Evolutionary conservation across 2,888 invertebrate genomes (phyloP), one percentile per base, ranked within the genome.

Genomic region (Pinctada fucata): DNA sequence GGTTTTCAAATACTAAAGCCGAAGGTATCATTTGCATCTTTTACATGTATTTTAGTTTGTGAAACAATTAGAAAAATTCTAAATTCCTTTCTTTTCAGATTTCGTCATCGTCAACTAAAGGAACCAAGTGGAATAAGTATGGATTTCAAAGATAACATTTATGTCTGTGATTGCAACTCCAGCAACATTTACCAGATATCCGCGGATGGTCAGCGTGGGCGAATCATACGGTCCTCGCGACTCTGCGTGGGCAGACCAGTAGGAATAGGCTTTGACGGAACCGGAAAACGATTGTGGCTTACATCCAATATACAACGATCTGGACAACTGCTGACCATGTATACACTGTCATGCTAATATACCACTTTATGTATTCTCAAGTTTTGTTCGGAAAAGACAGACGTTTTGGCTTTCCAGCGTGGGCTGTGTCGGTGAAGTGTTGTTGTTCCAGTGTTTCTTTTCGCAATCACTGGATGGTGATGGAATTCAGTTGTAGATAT

Each of bases 81-180:
- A 31, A 31, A 31, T 31, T 31, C 31, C 31, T 31, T 51, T 47
- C 5, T 45, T 45, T 31, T 16, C 49, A 74, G 74, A 50, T 74
- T 63, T n/a, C 67, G 66, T 16, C 49, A 74, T 13, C 49, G 66
- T 31, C 50, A 48, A 31, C 66, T 74, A 0, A n/a, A 66, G 50
- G 74, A 74, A 67, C 74, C 74, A 6, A 63, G 66, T 2, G 74
- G 74, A 8, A 31, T 74, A 5, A 49, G 63, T 4, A 3, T 74
- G 47, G 74, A 74, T n/a, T 66, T 64, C 31, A 49, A 74, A 48
- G 74, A 74, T 10, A 74, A 74, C 66, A 64, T 74, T 48, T 74
- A 74, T 45, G 66, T 74, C n/a, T 74, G 74, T 13, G 74, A 74
- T 45, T 74, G 74, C 74, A 74, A 51, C 16, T 74, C 74, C 50